These are phyloP conservation scores for Cephus runcator DNA, from an alignment of 2,888 invertebrate species.

Conservation along the genomic window DNA sequence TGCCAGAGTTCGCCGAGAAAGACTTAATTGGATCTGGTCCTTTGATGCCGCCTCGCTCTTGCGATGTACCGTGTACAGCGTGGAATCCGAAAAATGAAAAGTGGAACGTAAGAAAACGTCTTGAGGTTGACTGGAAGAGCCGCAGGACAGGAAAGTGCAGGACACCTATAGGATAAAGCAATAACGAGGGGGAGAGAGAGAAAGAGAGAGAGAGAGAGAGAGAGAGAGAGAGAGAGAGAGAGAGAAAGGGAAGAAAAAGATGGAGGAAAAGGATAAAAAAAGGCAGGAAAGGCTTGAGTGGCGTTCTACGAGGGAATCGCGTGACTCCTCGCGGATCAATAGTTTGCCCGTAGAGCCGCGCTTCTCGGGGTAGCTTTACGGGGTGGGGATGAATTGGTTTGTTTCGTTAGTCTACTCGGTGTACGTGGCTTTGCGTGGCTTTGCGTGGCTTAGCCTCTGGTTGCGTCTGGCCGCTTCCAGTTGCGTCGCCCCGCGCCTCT, in stretches of 20 bases:
- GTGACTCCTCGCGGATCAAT: slow-evolving; percentile 64
- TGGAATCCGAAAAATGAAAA: too few relatives aligned
- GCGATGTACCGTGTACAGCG: too few relatives aligned
- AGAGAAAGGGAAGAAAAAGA: slow-evolving; percentile 33
- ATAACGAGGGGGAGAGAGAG: slow-evolving; percentile 11
- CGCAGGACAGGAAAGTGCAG: background rate
- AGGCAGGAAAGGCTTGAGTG: slow-evolving; percentile 57
- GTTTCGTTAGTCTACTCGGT: background rate
- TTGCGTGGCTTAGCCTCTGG: too few relatives aligned
- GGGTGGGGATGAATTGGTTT: slow-evolving; percentile 1
- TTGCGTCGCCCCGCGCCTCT: too few relatives aligned
- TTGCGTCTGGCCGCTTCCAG: too few relatives aligned
- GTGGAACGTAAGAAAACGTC: too few relatives aligned
- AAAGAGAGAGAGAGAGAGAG: background rate
- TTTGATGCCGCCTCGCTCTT: background rate
- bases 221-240: background rate
- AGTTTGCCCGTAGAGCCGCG: slow-evolving; percentile 47
- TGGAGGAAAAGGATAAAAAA: slow-evolving; percentile 24
- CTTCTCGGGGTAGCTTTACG: background rate
- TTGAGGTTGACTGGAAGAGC: too few relatives aligned
- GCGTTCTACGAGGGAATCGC: slow-evolving; percentile 64
- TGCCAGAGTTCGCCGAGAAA: background rate
- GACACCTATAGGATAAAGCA: slow-evolving; percentile 10
- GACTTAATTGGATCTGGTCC: too few relatives aligned
- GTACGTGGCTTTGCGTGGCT: too few relatives aligned